phyloP scores from a whole-genome alignment of 2,888 invertebrate genomes.

The Idaea aversata region DNA sequence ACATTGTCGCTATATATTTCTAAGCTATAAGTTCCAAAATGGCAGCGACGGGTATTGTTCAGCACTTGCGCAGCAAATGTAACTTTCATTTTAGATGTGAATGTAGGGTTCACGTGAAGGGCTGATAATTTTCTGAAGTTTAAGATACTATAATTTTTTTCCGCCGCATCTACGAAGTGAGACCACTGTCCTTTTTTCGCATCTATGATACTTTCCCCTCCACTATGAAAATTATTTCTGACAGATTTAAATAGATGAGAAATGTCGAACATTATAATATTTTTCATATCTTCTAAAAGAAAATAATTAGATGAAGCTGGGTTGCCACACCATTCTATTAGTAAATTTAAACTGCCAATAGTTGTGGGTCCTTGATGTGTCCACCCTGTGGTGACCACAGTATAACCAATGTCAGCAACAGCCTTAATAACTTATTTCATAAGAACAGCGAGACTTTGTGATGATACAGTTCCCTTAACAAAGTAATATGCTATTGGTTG shows the following conservation, averaged over 20 bases:
- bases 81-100: conserved; percentile 10
- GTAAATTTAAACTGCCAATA: conserved; percentile 12
- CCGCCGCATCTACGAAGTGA: conserved; percentile 18
- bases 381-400: conserved; percentile 22
- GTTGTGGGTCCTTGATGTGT: conserved; percentile 28
- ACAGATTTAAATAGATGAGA: conserved; percentile 14
- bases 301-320: conserved; percentile 3
- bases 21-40: conserved; percentile 5
- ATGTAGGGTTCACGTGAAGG: conserved; percentile 10
- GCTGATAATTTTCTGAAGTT: conserved; percentile 20
- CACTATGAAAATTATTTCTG: conserved; percentile 14
- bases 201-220: conserved; percentile 12
- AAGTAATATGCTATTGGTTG: conserved; percentile 30
- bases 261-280: conserved; percentile 14
- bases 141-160: conserved; percentile 15
- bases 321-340: conserved; percentile 3
- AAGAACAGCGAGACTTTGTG: conserved; percentile 13
- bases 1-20: neutral
- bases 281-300: neutral
- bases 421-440: conserved; percentile 15
- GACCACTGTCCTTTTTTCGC: conserved; percentile 18
- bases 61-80: conserved; percentile 6
- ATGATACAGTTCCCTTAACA: conserved; percentile 22
- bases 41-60: conserved; percentile 7
- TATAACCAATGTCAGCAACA: conserved; percentile 13